These are phyloP conservation scores for Listronotus bonariensis DNA, from an alignment of 1,140 invertebrate species.

Conservation along the genomic window DNA sequence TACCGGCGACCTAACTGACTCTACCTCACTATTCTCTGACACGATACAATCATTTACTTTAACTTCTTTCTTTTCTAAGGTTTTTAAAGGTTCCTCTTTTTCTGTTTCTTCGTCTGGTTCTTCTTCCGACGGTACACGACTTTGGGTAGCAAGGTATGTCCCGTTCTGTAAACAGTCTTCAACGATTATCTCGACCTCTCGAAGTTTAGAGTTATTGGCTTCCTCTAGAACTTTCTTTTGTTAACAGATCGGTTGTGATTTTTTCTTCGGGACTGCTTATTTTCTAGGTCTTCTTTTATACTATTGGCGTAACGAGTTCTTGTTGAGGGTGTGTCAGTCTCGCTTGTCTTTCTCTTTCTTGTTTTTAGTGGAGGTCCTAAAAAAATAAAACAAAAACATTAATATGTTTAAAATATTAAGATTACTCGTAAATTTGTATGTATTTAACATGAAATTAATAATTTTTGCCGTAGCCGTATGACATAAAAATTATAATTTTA, in stretches of 20 bases:
- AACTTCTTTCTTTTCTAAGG: background rate
- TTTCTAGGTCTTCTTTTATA: conserved; percentile 54
- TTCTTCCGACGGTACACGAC: background rate
- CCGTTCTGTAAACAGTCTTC: conserved; percentile 32
- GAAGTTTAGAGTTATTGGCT: conserved; percentile 55
- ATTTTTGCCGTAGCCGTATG: no score
- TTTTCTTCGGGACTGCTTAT: conserved; percentile 45
- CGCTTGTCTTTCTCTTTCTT: conserved; percentile 49
- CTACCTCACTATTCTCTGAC: background rate
- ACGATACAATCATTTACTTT: background rate
- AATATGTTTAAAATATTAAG: background rate
- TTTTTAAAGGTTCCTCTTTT: conserved; percentile 5
- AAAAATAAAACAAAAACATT: conserved; percentile 38
- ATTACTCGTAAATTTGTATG: no score
- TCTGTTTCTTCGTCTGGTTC: conserved; percentile 1
- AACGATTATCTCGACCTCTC: conserved; percentile 48
- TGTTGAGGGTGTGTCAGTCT: conserved; percentile 40
- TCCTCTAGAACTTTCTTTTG: conserved; percentile 57
- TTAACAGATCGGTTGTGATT: conserved; percentile 37
- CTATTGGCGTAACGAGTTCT: conserved; percentile 34
- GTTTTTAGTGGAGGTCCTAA: conserved; percentile 44
- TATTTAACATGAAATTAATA: no score
- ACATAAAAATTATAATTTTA: no score
- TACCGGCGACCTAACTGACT: background rate
- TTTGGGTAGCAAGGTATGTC: conserved; percentile 5